Percentiles rank a stretch among this genome's conserved stretches.
Conservation (phyloP, 2,888 invertebrate species). For the Drosophila planitibia region DNA sequence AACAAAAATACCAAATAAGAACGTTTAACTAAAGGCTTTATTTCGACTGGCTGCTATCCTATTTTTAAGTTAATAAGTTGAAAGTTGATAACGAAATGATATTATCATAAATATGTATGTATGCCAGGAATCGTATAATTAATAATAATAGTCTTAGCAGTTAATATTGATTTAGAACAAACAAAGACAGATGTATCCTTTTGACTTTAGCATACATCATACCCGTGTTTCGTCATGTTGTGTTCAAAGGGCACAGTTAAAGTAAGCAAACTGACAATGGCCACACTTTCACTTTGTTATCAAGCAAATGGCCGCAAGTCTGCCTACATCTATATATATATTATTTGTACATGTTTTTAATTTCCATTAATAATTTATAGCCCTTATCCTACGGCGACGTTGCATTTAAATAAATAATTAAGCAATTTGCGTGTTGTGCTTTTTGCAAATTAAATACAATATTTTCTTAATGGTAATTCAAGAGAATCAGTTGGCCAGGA, state of each 20-base stretch:
- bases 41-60: conserved; percentile 12
- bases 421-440: conserved; percentile 64
- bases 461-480: conserved; percentile 71
- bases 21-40: neutral
- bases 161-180: neutral
- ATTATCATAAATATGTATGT: neutral
- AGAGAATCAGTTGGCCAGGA: conserved; percentile 19
- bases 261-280: conserved; percentile 21
- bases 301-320: conserved; percentile 49
- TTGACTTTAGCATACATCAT: neutral
- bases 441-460: conserved; percentile 65
- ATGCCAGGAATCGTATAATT: neutral
- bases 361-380: conserved; percentile 66
- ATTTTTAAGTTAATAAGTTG: neutral
- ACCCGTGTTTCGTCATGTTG: neutral
- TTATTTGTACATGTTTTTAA: conserved; percentile 21
- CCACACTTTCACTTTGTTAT: conserved; percentile 69
- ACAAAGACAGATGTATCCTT: neutral
- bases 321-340: conserved; percentile 3
- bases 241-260: conserved; percentile 10
- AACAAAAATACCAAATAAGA: conserved; percentile 7
- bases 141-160: neutral
- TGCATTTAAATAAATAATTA: conserved; percentile 72
- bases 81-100: too few relatives aligned
- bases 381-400: conserved; percentile 39